Evolutionary conservation across 2,888 invertebrate species (phyloP).

Genomic region (Polymixis lichenea): DNA sequence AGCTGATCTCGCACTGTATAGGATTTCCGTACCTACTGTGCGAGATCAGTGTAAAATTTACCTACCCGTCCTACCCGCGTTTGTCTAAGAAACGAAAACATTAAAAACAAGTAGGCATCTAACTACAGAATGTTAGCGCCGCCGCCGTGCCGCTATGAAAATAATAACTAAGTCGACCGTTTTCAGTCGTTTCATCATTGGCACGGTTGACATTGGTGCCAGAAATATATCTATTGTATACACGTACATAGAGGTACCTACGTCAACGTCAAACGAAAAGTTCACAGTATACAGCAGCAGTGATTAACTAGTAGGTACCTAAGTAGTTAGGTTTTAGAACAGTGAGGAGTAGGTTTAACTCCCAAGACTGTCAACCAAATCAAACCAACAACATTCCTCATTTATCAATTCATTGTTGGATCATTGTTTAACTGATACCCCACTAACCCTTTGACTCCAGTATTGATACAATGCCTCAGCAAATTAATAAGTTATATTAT

Average conservation of each 20-base stretch:
- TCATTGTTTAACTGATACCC: not conserved
- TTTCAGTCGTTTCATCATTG: conserved; percentile 37
- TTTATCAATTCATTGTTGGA: not conserved
- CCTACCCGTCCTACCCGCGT: not conserved
- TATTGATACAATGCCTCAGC: not conserved
- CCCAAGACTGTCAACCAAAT: not conserved
- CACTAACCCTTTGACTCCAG: not conserved
- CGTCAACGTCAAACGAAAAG: not conserved
- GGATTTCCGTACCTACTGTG: no score
- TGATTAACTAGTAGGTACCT: not conserved
- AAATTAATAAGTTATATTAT: conserved; percentile 13
- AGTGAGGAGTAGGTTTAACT: not conserved
- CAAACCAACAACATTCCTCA: not conserved
- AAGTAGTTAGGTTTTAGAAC: not conserved
- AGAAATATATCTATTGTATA: conserved; percentile 12
- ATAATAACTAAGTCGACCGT: conserved; percentile 33
- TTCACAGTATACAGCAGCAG: not conserved
- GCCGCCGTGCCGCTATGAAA: no score
- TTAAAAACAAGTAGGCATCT: conserved; percentile 22
- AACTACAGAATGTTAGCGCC: conserved; percentile 41
- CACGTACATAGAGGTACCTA: not conserved
- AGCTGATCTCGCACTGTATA: no score
- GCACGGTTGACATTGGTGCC: conserved; percentile 41
- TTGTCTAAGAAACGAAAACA: conserved; percentile 19
- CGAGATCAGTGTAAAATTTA: no score